phyloP scores from a whole-genome alignment of 2,888 invertebrate species.

The Nomada fucata region DNA sequence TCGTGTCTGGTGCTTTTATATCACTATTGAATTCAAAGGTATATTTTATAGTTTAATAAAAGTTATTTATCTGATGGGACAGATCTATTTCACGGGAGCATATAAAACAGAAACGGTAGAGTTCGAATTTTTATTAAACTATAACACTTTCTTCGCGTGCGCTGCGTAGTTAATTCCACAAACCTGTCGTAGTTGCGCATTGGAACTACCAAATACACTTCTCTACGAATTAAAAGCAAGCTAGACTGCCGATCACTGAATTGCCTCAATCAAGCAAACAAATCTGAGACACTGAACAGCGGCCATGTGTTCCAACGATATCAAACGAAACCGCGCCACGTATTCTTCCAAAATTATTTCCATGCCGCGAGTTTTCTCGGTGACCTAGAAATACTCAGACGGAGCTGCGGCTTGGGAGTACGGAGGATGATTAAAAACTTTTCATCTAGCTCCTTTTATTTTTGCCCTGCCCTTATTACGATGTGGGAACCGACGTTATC shows the following conservation, averaged over 20 bases:
- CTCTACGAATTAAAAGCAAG: no score
- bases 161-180: no score
- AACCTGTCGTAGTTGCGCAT: no score
- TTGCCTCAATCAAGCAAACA: background rate
- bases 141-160: background rate
- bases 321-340: no score
- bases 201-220: no score
- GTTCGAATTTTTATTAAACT: conserved; percentile 16
- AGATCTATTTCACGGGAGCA: conserved; percentile 9
- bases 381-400: conserved; percentile 46
- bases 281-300: background rate
- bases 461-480: conserved; percentile 43
- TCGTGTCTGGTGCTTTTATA: background rate
- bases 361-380: conserved; percentile 1
- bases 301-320: background rate
- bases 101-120: background rate
- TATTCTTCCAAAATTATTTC: conserved; percentile 1
- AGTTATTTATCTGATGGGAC: background rate
- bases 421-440: conserved; percentile 50
- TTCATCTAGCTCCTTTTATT: conserved; percentile 32
- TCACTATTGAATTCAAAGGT: background rate
- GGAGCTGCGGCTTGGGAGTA: conserved; percentile 43
- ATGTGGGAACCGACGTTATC: conserved; percentile 32
- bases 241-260: background rate
- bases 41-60: conserved; percentile 13